Evolutionary conservation across 2,888 invertebrate species (phyloP), one percentile per base, ranked within the genome.

Genomic region (Pachymerium ferrugineum): DNA sequence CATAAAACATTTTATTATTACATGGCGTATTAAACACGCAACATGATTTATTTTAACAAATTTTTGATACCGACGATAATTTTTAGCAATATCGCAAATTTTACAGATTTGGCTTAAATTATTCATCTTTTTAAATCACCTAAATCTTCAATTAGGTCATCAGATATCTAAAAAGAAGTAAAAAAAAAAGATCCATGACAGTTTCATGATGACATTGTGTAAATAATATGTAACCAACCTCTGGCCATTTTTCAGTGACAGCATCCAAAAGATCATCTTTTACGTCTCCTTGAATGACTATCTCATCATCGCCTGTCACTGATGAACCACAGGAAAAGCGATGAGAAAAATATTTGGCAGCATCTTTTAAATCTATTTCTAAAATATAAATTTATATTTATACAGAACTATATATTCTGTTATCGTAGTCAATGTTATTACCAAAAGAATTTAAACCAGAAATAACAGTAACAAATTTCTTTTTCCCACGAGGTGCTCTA

Each of bases 261-360:
- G 98, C 89, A 85, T 99, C 98, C 84, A 96, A 94, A 28, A 99
- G 85, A 79, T 99, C 98, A 86, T 98, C 97, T 84, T 98, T 97
- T 0, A 98, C 96, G 85, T 98, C 97, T 73, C 97, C 98, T 84
- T 99, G 98, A 81, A 99, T 97, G 68, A 99, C 98, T 81, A 99
- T 98, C 85, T 99, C 99, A 86, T 99, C 98, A 78, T 97, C 95
- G 5, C 96, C 97, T 31, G 97, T 97, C 0, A 99, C 97, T 10
- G 98, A 98, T 6, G 97, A 95, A n/a, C 98, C 98, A 84, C 98
- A 99, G 4, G 98, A 97, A 86, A 99, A 99, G 84, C 92, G 94
- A 74, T 93, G 93, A 47, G 97, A 95, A 85, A 99, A 98, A 83
- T 93, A 95, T 83, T 99, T 99, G 31, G 97, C 93, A 73, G 98